Conservation (phyloP, 2,888 invertebrate species). For the Habrosyne pyritoides region DNA sequence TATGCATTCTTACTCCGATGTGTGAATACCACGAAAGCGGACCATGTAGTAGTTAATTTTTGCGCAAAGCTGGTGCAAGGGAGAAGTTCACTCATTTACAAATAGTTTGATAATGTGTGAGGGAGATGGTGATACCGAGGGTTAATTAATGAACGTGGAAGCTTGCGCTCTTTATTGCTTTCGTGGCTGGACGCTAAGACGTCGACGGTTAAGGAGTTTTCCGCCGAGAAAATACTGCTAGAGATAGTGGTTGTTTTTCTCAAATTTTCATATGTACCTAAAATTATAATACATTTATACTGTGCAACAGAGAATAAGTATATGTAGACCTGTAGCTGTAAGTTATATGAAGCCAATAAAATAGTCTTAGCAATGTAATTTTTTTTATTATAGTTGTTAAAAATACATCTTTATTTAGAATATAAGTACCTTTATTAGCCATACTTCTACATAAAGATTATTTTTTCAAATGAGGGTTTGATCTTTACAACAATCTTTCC, state of each 20-base stretch:
- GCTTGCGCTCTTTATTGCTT: slow-evolving; percentile 84
- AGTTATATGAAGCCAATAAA: no score
- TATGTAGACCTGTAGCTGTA: no score
- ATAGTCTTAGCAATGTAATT: no score
- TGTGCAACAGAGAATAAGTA: no score
- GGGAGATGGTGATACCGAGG: slow-evolving; percentile 66
- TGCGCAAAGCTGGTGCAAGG: slow-evolving; percentile 81
- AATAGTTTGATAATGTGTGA: slow-evolving; percentile 71
- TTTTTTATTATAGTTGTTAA: no score
- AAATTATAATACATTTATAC: no score
- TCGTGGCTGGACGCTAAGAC: slow-evolving; percentile 82
- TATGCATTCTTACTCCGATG: slow-evolving; percentile 74
- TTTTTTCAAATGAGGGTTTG: no score
- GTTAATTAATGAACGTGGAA: slow-evolving; percentile 85
- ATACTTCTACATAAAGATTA: no score
- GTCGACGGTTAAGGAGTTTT: slow-evolving; percentile 79
- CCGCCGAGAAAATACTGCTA: slow-evolving; percentile 70
- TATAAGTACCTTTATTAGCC: no score
- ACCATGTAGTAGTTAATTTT: slow-evolving; percentile 83
- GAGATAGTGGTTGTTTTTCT: slow-evolving; percentile 55
- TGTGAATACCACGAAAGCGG: slow-evolving; percentile 71
- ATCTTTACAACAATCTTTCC: no score
- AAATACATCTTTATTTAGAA: no score
- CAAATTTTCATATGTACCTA: slow-evolving; percentile 24
- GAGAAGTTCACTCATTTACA: slow-evolving; percentile 80